A percentile compares a stretch with the other conserved stretches of the same genome.
phyloP scores from a whole-genome alignment of 1,140 invertebrate species.

The Pemphigus obesinymphae region DNA sequence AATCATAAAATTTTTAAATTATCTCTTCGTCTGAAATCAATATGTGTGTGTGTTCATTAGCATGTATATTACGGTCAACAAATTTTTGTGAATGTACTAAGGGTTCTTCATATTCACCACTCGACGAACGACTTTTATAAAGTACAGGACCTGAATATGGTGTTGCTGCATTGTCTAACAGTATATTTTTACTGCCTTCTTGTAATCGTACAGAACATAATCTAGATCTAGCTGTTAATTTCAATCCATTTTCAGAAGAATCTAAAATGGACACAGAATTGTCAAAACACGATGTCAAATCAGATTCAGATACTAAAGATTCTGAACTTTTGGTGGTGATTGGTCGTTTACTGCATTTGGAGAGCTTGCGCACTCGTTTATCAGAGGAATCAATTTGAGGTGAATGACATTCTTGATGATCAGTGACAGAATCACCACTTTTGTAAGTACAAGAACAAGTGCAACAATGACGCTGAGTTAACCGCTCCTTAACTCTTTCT shows the following conservation, averaged over 20 bases:
- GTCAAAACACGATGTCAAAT: constrained; percentile 1
- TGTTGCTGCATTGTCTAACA: constrained; percentile 63
- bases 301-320: background rate
- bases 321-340: background rate
- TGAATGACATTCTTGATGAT: constrained; percentile 9
- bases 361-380: background rate
- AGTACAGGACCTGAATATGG: constrained; percentile 45
- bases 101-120: constrained; percentile 27
- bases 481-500: constrained; percentile 69
- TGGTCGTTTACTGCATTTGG: background rate
- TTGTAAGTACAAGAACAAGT: constrained; percentile 64
- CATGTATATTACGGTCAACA: background rate
- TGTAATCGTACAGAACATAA: constrained; percentile 68
- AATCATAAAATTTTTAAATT: background rate
- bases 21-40: constrained; percentile 26
- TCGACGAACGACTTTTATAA: constrained; percentile 45
- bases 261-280: constrained; percentile 11
- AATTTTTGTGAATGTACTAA: constrained; percentile 42
- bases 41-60: constrained; percentile 15
- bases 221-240: constrained; percentile 57
- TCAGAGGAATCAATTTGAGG: background rate
- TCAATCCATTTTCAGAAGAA: constrained; percentile 42
- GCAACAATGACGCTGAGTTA: constrained; percentile 68
- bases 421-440: background rate
- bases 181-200: constrained; percentile 69